These are phyloP conservation scores for Chaetoderma sp. DNA, from an alignment of 2,888 invertebrate genomes.

Conservation along the genomic window DNA sequence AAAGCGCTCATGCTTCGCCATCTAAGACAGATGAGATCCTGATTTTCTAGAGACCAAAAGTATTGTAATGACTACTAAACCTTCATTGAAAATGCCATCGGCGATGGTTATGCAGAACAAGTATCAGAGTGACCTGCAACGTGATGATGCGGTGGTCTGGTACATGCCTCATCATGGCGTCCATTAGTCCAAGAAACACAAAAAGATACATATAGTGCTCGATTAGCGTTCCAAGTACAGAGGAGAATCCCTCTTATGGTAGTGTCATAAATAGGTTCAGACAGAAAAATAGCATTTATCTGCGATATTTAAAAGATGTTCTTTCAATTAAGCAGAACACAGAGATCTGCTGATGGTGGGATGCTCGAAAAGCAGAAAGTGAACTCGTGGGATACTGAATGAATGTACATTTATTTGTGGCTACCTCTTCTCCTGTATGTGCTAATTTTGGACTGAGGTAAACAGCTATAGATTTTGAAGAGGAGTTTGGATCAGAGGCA, in stretches of 20 bases:
- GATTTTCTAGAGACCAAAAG: background rate
- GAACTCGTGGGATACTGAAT: conserved; percentile 26
- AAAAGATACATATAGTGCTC: conserved; percentile 28
- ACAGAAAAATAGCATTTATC: conserved; percentile 23
- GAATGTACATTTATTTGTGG: conserved; percentile 33
- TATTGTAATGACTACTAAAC: conserved; percentile 11
- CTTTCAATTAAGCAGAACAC: conserved; percentile 4
- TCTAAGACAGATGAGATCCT: background rate
- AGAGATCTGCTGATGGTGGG: conserved; percentile 30
- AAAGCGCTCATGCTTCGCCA: conserved; percentile 7
- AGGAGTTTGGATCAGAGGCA: conserved; percentile 19
- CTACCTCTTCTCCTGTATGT: conserved; percentile 32
- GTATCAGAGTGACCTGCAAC: background rate
- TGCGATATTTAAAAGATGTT: conserved; percentile 39
- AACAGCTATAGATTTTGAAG: conserved; percentile 11
- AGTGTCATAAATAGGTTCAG: conserved; percentile 35
- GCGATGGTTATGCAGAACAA: background rate
- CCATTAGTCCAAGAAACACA: background rate
- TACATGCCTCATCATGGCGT: conserved; percentile 18
- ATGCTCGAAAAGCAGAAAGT: background rate
- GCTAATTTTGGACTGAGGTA: conserved; percentile 31
- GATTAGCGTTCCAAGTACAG: conserved; percentile 32
- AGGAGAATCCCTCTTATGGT: conserved; percentile 8
- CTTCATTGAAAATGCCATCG: conserved; percentile 18
- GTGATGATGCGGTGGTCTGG: background rate